These are phyloP conservation scores for Pectinophora gossypiella DNA, from an alignment of 1,140 invertebrate species.

Conservation along the genomic window DNA sequence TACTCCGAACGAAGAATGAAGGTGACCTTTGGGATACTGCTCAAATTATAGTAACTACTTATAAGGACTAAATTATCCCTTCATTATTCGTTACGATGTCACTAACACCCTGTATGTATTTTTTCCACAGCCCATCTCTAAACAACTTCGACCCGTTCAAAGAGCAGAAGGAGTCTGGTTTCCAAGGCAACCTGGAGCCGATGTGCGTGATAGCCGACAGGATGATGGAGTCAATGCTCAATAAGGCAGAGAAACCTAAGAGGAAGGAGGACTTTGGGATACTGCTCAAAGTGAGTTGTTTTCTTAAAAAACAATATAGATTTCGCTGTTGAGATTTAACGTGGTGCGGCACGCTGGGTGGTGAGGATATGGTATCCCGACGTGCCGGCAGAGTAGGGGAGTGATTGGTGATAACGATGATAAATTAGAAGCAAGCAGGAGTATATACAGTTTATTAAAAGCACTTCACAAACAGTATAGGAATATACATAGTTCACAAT, in stretches of 20 bases:
- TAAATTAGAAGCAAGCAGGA: too few relatives aligned
- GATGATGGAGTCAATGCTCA: slow-evolving; percentile 46
- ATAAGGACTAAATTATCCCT: background rate
- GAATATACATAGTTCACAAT: too few relatives aligned
- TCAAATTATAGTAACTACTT: slow-evolving; percentile 60
- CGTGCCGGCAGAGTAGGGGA: too few relatives aligned
- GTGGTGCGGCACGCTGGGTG: too few relatives aligned
- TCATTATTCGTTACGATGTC: background rate
- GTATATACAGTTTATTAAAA: too few relatives aligned
- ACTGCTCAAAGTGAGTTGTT: slow-evolving; percentile 73
- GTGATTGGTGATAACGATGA: too few relatives aligned
- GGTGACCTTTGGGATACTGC: too few relatives aligned
- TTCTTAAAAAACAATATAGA: too few relatives aligned
- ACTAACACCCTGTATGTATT: background rate
- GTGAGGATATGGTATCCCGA: too few relatives aligned
- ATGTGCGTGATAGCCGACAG: slow-evolving; percentile 77
- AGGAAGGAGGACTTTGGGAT: slow-evolving; percentile 71
- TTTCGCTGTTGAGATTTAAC: too few relatives aligned
- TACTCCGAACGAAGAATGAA: too few relatives aligned
- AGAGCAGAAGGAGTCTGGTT: slow-evolving; percentile 82
- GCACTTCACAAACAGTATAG: too few relatives aligned
- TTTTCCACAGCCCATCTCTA: slow-evolving; percentile 75
- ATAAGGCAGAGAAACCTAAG: slow-evolving; percentile 49
- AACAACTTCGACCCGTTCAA: slow-evolving; percentile 86
- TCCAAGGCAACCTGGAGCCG: slow-evolving; percentile 74